phyloP scores from a whole-genome alignment of 2,113 vertebrate genomes.

The Benitochromis conjunctus region DNA sequence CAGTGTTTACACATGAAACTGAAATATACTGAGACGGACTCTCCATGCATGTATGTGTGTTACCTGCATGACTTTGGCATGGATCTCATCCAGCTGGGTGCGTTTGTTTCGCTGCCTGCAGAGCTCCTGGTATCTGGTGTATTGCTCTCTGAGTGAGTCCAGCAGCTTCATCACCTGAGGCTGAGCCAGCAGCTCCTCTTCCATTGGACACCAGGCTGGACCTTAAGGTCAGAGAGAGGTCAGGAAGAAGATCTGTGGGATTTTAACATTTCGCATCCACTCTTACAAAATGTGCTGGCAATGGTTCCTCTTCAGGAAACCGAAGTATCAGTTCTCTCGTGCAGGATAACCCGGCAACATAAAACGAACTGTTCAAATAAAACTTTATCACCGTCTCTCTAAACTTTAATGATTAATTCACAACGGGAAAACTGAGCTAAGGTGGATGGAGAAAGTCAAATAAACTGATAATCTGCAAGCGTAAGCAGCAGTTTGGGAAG shows the following conservation, averaged over 20 bases:
- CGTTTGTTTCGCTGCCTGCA: slow-evolving; percentile 95
- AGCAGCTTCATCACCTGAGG: slow-evolving; percentile 97
- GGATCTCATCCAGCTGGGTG: slow-evolving; percentile 93
- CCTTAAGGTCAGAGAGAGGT: slow-evolving; percentile 38
- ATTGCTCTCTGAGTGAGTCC: slow-evolving; percentile 93
- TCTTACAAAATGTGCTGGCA: background rate
- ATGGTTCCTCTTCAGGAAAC: background rate
- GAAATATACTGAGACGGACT: background rate
- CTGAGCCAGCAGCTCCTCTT: slow-evolving; percentile 94
- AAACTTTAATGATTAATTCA: background rate
- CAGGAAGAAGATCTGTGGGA: background rate
- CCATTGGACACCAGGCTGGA: slow-evolving; percentile 95
- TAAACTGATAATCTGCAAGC: background rate
- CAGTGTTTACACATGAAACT: background rate
- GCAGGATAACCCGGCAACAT: fast-evolving
- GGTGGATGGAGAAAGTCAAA: background rate
- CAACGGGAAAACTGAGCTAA: background rate
- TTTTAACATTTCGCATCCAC: background rate
- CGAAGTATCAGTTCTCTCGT: background rate
- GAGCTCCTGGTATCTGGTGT: slow-evolving; percentile 94
- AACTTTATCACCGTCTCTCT: background rate
- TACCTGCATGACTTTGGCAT: slow-evolving; percentile 99
- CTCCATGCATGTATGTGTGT: background rate
- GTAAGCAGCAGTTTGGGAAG: background rate
- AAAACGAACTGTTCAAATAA: background rate